Evolutionary conservation across 2,888 invertebrate species (phyloP), one percentile per base, ranked within the genome.

Genomic region (Laspeyria flexula): DNA sequence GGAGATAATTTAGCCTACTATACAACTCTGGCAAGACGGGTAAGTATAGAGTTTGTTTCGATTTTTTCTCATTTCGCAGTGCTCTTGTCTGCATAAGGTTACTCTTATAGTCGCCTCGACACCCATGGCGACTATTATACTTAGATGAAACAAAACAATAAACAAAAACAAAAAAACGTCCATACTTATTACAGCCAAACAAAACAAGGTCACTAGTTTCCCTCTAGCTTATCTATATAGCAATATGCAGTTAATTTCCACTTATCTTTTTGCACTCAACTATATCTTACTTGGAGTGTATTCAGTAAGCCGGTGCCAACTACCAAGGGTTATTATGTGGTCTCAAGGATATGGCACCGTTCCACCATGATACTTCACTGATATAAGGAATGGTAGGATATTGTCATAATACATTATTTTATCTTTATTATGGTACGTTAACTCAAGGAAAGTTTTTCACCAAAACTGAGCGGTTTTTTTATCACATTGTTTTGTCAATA

Each of bases 271-370:
- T 45, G 57, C 49, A 43, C 44, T 34, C 21, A 11, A 39, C 35
- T 38, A 37, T 61, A 43, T 62, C 56, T 59, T 60, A 44, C 42
- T 27, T 25, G 37, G 25, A 4, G 30, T 5, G 5, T 7, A 5
- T 1, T 33, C 15, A 39, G 34, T 42, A 18, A 16, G 25, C n/a
- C 25, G 9, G 25, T 27, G 30, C 35, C 27, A 40, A 46, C 30
- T n/a, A n/a, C n/a, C n/a, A 2, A 35, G 16, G 27, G 23, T 44
- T 52, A 38, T 38, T 31, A 16, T 25, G 37, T 2, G 29, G 12
- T 38, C 44, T 10, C 60, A 64, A 48, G 48, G 48, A 45, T 18
- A 45, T 38, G 42, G 27, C n/a, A 46, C 12, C 5, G 18, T 29
- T 35, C 7, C 41, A 41, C 30, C 9, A 33, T 33, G 5, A 31